These are phyloP conservation scores for Lasius fuliginosus DNA, from an alignment of 2,888 invertebrate species.

Conservation along the genomic window DNA sequence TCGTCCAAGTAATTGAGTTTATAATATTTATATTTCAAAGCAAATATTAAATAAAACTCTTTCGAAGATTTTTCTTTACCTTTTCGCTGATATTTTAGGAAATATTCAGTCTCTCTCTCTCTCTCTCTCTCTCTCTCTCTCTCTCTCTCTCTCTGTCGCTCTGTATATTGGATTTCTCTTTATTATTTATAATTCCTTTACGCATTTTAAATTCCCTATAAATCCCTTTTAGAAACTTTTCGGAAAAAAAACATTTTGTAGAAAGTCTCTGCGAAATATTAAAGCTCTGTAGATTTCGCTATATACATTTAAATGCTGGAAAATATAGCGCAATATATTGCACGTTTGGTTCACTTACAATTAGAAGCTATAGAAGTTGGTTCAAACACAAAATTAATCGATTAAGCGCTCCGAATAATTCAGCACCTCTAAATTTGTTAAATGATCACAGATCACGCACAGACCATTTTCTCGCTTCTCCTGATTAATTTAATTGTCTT, in stretches of 20 bases:
- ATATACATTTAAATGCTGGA: not conserved
- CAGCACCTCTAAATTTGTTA: not conserved
- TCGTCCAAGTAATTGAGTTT: not conserved
- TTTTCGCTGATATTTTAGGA: not conserved
- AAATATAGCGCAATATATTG: not conserved
- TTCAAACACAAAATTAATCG: slow-evolving; percentile 4
- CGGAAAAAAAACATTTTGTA: not conserved
- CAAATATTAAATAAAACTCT: not conserved
- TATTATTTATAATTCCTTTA: not conserved
- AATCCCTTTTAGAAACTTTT: not conserved
- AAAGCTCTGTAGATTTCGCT: not conserved
- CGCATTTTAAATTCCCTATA: not conserved
- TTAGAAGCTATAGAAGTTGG: not conserved
- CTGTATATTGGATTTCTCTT: not conserved
- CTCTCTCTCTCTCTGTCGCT: too few relatives aligned
- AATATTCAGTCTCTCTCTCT: not conserved
- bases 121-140: too few relatives aligned
- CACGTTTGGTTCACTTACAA: not conserved
- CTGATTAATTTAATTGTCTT: slow-evolving; percentile 40
- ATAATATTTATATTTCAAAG: slow-evolving; percentile 7
- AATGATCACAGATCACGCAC: slow-evolving; percentile 12
- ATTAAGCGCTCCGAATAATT: slow-evolving; percentile 7
- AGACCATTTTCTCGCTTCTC: not conserved
- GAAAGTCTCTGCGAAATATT: not conserved
- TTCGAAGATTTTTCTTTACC: not conserved